A percentile compares a stretch with the other conserved stretches of the same genome.
Conservation (phyloP, 2,888 invertebrate species). For the Polydrusus tereticollis region DNA sequence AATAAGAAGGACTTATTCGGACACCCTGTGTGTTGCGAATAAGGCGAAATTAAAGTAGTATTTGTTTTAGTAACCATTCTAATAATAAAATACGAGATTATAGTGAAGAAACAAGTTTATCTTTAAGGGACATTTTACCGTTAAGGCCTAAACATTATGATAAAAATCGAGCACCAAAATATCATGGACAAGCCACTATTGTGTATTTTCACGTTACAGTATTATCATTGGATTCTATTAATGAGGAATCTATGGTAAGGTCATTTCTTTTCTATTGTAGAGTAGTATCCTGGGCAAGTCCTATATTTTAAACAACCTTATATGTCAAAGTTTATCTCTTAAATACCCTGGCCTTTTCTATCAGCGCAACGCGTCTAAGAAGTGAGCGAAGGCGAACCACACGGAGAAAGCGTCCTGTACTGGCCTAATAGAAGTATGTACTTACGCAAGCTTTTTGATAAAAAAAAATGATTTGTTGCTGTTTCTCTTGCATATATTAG, state of each 20-base stretch:
- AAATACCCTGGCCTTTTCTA: too few relatives aligned
- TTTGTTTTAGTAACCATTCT: constrained; percentile 37
- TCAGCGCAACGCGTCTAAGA: too few relatives aligned
- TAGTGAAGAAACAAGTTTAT: constrained; percentile 74
- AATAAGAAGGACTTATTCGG: neutral
- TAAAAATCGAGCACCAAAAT: constrained; percentile 90
- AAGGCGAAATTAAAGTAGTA: neutral
- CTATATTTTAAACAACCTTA: too few relatives aligned
- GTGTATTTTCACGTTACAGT: constrained; percentile 94
- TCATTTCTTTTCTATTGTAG: neutral
- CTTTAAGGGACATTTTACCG: constrained; percentile 87
- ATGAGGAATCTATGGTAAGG: constrained; percentile 92
- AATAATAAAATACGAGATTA: constrained; percentile 32
- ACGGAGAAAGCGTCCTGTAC: too few relatives aligned
- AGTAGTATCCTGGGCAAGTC: too few relatives aligned
- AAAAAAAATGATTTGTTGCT: neutral
- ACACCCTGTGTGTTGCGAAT: neutral
- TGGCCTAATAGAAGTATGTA: too few relatives aligned
- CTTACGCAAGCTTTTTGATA: neutral
- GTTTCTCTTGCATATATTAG: neutral
- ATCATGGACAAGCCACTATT: constrained; percentile 86
- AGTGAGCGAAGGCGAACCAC: too few relatives aligned
- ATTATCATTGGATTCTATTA: constrained; percentile 92
- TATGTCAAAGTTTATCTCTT: too few relatives aligned
- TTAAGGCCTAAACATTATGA: constrained; percentile 88